phyloP scores from a whole-genome alignment of 2,113 vertebrate genomes.

The Scomber colias region DNA sequence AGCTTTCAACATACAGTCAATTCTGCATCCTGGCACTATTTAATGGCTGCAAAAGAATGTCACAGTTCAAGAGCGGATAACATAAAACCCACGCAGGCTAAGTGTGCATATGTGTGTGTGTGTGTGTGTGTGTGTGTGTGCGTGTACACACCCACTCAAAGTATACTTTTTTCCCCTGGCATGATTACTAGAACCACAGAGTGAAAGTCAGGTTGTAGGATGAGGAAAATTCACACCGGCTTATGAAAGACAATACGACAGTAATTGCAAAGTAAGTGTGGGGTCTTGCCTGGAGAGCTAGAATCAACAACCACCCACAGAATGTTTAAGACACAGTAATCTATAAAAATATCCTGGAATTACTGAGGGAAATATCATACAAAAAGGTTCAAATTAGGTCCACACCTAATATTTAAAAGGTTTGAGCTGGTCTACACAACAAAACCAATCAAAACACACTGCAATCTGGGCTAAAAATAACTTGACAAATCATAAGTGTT shows the following conservation, averaged over 20 bases:
- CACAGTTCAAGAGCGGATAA: not conserved
- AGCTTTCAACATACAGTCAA: constrained; percentile 37
- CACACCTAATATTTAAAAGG: constrained; percentile 71
- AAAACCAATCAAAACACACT: constrained; percentile 63
- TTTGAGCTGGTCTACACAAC: constrained; percentile 45
- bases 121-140: not conserved
- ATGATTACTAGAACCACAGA: constrained; percentile 62
- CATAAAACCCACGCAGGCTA: constrained; percentile 13
- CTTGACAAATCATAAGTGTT: constrained; percentile 48
- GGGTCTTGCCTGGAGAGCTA: constrained; percentile 65
- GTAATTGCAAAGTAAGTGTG: constrained; percentile 78
- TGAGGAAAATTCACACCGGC: constrained; percentile 65
- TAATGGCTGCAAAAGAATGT: constrained; percentile 16
- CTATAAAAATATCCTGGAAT: constrained; percentile 78
- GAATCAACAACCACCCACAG: constrained; percentile 80
- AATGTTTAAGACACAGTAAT: constrained; percentile 74
- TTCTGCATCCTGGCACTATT: constrained; percentile 14
- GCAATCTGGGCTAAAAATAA: constrained; percentile 66
- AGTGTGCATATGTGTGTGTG: not conserved
- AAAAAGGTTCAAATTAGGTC: constrained; percentile 63
- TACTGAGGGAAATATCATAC: constrained; percentile 73
- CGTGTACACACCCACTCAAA: constrained; percentile 2
- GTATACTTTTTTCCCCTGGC: constrained; percentile 38
- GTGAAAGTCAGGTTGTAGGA: constrained; percentile 65
- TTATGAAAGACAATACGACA: constrained; percentile 74